Evolutionary conservation across 2,888 invertebrate species (phyloP).

Genomic region (Drosophila engyochracea): DNA sequence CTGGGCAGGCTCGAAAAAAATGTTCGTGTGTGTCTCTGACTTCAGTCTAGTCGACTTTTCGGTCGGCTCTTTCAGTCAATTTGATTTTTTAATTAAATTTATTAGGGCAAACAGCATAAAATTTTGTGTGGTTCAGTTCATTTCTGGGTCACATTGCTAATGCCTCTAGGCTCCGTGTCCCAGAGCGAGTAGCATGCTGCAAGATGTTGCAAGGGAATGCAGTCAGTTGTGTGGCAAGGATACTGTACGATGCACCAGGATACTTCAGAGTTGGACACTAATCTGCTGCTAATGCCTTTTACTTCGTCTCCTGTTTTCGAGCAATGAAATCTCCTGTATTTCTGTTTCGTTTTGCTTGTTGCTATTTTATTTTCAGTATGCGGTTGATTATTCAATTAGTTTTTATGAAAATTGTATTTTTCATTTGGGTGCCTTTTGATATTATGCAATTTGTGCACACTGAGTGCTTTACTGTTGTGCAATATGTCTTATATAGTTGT

Average conservation of each 20-base stretch:
- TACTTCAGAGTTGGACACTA: conserved; percentile 41
- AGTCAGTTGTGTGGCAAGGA: conserved; percentile 17
- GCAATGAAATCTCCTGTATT: conserved; percentile 5
- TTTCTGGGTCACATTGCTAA: conserved; percentile 75
- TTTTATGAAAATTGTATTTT: conserved; percentile 61
- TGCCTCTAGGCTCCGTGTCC: conserved; percentile 48
- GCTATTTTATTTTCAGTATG: conserved; percentile 20
- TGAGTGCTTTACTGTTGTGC: conserved; percentile 8
- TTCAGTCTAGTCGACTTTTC: conserved; percentile 4
- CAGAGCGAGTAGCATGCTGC: conserved; percentile 16
- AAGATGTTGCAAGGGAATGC: conserved; percentile 35
- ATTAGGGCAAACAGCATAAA: conserved; percentile 73
- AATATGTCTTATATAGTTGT: conserved; percentile 17
- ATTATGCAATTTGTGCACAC: conserved; percentile 38
- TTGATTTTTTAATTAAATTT: conserved; percentile 77
- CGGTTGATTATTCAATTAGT: conserved; percentile 62
- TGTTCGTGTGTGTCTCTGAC: not conserved
- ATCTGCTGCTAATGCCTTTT: conserved; percentile 70
- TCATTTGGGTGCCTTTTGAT: conserved; percentile 38
- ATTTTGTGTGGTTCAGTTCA: conserved; percentile 69
- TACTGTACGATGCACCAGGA: not conserved
- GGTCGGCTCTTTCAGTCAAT: conserved; percentile 50
- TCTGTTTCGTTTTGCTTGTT: not conserved
- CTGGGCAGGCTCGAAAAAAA: conserved; percentile 20
- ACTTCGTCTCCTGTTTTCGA: conserved; percentile 21